Conservation (phyloP, 2,113 vertebrate species). For the Paralichthys olivaceus region DNA sequence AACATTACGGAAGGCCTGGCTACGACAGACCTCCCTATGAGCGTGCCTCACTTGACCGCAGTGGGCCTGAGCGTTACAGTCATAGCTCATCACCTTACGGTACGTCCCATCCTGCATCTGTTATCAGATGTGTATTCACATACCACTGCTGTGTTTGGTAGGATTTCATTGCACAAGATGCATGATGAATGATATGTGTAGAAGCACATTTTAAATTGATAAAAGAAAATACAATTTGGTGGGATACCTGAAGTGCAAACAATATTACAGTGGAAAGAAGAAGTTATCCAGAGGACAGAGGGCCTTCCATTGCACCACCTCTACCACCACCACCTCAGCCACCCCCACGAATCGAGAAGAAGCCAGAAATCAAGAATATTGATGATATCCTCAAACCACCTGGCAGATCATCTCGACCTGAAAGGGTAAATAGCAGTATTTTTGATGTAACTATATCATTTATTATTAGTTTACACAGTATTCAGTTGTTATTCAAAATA, state of each 20-base stretch:
- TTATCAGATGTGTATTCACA: background rate
- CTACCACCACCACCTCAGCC: constrained; percentile 86
- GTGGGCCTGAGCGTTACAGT: constrained; percentile 88
- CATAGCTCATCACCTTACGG: constrained; percentile 87
- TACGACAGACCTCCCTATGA: constrained; percentile 91
- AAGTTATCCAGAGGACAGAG: constrained; percentile 91
- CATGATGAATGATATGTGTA: background rate
- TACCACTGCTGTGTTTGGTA: background rate
- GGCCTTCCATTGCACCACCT: constrained; percentile 81
- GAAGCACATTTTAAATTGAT: background rate
- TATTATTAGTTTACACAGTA: background rate
- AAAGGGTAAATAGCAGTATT: constrained; percentile 83
- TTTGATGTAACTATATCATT: background rate
- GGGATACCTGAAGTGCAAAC: constrained; percentile 6
- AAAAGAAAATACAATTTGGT: background rate
- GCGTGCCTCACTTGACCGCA: constrained; percentile 83
- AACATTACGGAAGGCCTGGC: constrained; percentile 87
- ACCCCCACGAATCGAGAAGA: constrained; percentile 90
- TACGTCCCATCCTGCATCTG: constrained; percentile 74
- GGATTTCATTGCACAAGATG: background rate
- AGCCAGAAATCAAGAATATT: constrained; percentile 97
- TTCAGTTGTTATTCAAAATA: background rate
- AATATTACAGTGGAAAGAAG: constrained; percentile 87
- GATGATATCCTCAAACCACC: constrained; percentile 97
- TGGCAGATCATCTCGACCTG: constrained; percentile 91